Base-by-base conservation (phyloP, 2,113 vertebrate species). In the Lophochroa leadbeateri region DNA sequence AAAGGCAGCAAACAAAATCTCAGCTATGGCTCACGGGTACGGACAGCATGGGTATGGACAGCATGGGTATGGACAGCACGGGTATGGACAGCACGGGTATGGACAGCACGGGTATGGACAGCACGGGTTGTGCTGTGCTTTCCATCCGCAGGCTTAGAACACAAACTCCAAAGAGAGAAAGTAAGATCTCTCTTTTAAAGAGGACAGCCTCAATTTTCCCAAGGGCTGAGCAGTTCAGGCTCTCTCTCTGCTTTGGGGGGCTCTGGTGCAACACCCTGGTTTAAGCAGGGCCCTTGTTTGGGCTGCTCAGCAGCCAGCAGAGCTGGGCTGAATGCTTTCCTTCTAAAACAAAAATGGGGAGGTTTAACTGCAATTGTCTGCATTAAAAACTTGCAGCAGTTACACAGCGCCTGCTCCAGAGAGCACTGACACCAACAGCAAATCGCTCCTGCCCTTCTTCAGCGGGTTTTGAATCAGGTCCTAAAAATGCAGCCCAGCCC, bases 391-490 rank as follows among this genome's bases (percentile, higher is more conserved):
- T 18, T n/a, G 27, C 2, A 77, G 46, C 52, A 75, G 58, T 44
- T 77, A 31, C 35, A 27, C 37, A 58, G 33, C 23, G 55, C 61
- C 65, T 96, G 76, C 55, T 82, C 86, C 69, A 84, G 86, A 64
- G 86, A 86, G 72, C 77, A 84, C 61, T 90, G 90, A 86, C 74
- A 78, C 88, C 88, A 84, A 28, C 65, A 55, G 72, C 60, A 75
- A 78, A 86, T 52, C 55, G 41, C 72, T 91, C 60, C 60, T 91
- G 82, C 88, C 68, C 33, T 58, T 58, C 57, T 96, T 96, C 85
- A 88, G 50, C 74, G 75, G 78, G 55, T 82, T 95, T 95, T 96
- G 93, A 96, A 94, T 93, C 90, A 95, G 92, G 52, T 83, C 80
- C 79, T 71, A 88, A 93, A 94, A 84, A 95, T 84, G 90, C 92